phyloP scores from a whole-genome alignment of 2,797 vertebrate genomes.

The Sphenodon punctatus region DNA sequence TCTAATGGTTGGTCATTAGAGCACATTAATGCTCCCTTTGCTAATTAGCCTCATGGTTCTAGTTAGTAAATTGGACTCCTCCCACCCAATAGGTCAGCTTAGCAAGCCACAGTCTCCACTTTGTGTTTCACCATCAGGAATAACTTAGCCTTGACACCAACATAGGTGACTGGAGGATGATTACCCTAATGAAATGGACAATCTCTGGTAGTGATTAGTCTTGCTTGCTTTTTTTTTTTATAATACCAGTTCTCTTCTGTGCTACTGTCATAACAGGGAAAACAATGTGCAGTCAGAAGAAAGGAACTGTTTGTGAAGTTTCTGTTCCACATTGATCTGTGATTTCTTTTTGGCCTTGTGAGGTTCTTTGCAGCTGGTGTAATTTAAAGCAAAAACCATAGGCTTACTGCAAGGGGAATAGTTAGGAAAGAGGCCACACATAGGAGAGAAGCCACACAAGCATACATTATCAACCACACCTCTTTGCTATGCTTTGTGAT shows the following conservation, averaged over 20 bases:
- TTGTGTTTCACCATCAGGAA: not conserved
- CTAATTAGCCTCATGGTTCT: not conserved
- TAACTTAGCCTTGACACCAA: not conserved
- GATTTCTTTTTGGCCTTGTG: not conserved
- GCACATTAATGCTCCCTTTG: not conserved
- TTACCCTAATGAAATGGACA: not conserved
- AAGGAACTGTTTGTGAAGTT: fast-evolving
- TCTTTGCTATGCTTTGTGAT: no score
- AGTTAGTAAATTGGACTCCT: not conserved
- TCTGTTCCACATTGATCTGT: no score
- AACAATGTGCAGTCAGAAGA: not conserved
- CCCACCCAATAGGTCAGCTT: not conserved
- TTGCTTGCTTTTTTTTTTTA: no score
- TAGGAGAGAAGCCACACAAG: no score
- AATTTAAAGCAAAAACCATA: no score
- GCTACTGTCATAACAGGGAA: not conserved
- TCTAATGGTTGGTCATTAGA: not conserved
- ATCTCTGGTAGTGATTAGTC: fast-evolving
- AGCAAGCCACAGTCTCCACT: not conserved
- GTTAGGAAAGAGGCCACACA: no score
- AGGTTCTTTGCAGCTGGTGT: no score
- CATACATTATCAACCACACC: no score
- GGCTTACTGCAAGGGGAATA: no score
- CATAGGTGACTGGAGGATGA: not conserved
- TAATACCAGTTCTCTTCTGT: not conserved